Evolutionary conservation across 2,888 invertebrate species (phyloP), one percentile per base, ranked within the genome.

Genomic region (Dynastes grantii): DNA sequence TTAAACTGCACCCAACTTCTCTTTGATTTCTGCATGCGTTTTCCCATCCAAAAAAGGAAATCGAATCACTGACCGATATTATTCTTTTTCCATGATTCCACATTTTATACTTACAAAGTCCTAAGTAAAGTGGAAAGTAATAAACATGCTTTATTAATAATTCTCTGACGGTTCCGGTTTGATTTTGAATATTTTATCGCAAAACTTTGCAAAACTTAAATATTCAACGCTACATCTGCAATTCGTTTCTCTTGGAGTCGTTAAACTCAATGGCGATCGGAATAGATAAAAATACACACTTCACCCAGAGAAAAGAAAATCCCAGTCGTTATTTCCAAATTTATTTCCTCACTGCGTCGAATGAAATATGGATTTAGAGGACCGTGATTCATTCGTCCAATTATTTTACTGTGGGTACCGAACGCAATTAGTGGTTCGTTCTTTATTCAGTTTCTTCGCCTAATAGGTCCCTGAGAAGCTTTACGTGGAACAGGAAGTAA

Each of bases 381-480:
- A 40, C 22, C 40, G 58, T 45, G 73, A 73, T 58, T 73, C 73
- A 73, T 58, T 67, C 67, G 45, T 73, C 73, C 73, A 73, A 73
- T 73, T 73, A 73, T 73, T 73, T 58, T 58, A 73, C 73, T 45
- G 73, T 49, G 67, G 67, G 45, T 58, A 55, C 73, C 2, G 53
- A 70, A 70, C 70, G 58, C 73, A 73, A 73, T 73, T 73, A 73
- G 73, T 40, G 73, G 16, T 37, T 5, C 58, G 73, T 37, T 73
- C 73, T 61, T 73, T 73, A 73, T 73, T 58, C 73, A 73, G 55
- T 58, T 45, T 49, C 9, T 58, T 40, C 53, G 53, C 29, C 73
- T 73, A 73, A 73, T 73, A 73, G 73, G 58, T 73, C 73, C 73
- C 73, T 32, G 73, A 73, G 73, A 73, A 73, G 58, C 73, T 73